A percentile compares a stretch with the other conserved stretches of the same genome.
Conservation (phyloP, 2,797 vertebrate genomes). For the Coluber constrictor region DNA sequence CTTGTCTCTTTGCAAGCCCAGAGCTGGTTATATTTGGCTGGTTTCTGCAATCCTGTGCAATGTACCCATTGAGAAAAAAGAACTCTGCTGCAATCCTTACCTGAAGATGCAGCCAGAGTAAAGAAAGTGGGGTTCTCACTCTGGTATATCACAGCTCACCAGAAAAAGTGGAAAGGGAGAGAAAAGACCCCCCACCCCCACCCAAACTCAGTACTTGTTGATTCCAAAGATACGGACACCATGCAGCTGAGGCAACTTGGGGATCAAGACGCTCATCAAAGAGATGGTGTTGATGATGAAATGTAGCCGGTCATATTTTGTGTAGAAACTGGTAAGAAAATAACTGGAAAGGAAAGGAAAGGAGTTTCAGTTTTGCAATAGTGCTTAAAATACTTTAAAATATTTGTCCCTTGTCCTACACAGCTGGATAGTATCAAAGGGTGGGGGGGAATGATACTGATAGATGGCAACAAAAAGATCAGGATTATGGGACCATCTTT, state of each 20-base stretch:
- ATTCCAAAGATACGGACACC: constrained; percentile 96
- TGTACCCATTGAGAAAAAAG: constrained; percentile 43
- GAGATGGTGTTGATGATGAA: constrained; percentile 95
- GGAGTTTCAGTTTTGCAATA: neutral
- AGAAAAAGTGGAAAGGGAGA: neutral
- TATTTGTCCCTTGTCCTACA: neutral
- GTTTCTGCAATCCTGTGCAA: constrained; percentile 59
- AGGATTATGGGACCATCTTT: neutral
- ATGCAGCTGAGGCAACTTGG: constrained; percentile 95
- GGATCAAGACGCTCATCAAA: constrained; percentile 86
- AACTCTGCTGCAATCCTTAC: constrained; percentile 46
- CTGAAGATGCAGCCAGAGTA: constrained; percentile 3
- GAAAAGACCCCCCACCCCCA: constrained; percentile 6
- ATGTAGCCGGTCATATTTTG: constrained; percentile 91
- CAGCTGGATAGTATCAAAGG: neutral
- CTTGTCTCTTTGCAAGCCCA: constrained; percentile 42
- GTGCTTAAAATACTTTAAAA: neutral
- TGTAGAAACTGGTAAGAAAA: constrained; percentile 98
- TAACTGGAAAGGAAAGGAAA: constrained; percentile 75
- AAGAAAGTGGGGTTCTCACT: neutral
- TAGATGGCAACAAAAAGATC: neutral
- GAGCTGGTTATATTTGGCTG: constrained; percentile 55
- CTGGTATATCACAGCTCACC: constrained; percentile 31
- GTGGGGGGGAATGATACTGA: neutral
- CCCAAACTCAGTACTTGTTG: constrained; percentile 88